Evolutionary conservation across 2,888 invertebrate genomes (phyloP), one percentile per base, ranked within the genome.

Genomic region (Latheticus oryzae): DNA sequence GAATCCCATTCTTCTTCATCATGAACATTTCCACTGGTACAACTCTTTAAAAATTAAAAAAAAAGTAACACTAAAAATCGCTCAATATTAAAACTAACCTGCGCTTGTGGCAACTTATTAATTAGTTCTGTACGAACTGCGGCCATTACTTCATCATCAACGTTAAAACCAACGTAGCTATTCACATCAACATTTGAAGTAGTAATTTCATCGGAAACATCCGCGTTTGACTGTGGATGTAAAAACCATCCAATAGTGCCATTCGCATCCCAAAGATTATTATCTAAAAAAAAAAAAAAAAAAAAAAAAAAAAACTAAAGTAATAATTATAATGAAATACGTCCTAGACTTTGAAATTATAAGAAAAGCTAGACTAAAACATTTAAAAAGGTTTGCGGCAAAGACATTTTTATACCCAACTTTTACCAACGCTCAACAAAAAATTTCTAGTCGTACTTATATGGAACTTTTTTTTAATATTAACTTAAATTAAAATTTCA

Each of bases 101-200:
- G 87, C 35, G 87, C 87, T 55, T 86, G 81, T 5, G 89, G 89
- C 62, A 90, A 78, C 74, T 89, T 90, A 66, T 87, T 82, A 64
- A 86, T 81, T 32, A 90, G 75, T 73, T 90, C 90, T 67, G 87
- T 88, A 57, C 89, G 79, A 56, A 90, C 81, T 1, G 89, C 89
- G 24, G 85, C 82, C 67, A 89, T 87, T 64, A 87, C 86, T 69
- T 88, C 89, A 68, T 88, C 88, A 68, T 89, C 87, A 57, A 88
- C 78, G 9, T 82, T 82, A 53, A 85, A 83, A 0, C 83, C 81
- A 11, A 85, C 84, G 60, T 85, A 84, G 32, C 76, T 77, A 43
- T 65, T 71, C 58, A 57, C 60, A 17, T 42, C 53, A 7, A 53
- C 47, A 21, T 21, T 47, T 3, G 63, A 61, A 3, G 67, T 54